Percentiles rank a stretch among this genome's conserved stretches.
Evolutionary conservation across 2,113 vertebrate genomes (phyloP).

Genomic region (Taxidea taxus): DNA sequence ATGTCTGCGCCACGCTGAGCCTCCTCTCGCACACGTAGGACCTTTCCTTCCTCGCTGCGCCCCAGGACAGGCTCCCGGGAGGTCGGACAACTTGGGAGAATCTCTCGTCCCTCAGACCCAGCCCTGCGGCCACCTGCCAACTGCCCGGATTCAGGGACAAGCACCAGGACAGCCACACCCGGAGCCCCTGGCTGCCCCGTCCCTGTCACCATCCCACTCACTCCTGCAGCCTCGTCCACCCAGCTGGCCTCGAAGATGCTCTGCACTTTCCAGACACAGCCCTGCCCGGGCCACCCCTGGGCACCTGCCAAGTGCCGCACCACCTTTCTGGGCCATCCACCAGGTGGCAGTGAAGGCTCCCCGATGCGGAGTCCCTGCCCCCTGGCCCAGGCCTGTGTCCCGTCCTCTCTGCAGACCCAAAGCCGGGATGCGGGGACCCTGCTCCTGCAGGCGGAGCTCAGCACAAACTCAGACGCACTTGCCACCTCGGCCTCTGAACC

Average conservation of each 20-base stretch:
- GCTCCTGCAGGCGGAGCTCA: background rate
- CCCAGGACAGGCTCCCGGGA: background rate
- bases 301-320: rapidly evolving
- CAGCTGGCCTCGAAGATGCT: background rate
- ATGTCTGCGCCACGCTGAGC: background rate
- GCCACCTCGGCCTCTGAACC: background rate
- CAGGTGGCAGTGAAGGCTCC: conserved; percentile 49
- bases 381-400: rapidly evolving
- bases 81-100: background rate
- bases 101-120: background rate
- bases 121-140: rapidly evolving
- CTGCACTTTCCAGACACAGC: background rate
- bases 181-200: rapidly evolving
- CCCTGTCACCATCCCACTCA: too few relatives aligned
- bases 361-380: rapidly evolving
- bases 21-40: rapidly evolving
- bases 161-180: rapidly evolving
- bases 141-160: background rate
- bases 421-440: rapidly evolving
- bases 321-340: background rate
- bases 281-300: too few relatives aligned
- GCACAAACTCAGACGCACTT: rapidly evolving
- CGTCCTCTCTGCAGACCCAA: background rate
- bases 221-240: background rate
- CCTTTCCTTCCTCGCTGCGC: too few relatives aligned